Conservation (phyloP, 1,140 invertebrate species). For the Apis dorsata region DNA sequence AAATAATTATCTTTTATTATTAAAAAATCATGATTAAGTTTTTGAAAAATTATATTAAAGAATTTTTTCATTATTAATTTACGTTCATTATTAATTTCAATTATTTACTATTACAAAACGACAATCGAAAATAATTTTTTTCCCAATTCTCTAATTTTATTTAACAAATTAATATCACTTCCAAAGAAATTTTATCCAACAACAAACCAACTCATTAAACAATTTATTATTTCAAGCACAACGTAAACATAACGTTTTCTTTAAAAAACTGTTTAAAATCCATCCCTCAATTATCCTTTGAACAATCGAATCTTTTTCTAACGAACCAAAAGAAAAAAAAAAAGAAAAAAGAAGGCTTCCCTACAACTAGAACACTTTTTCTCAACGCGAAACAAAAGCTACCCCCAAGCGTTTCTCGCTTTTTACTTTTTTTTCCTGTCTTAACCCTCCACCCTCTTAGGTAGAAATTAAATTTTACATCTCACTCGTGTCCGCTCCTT, state of each 20-base stretch:
- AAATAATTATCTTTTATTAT: no score
- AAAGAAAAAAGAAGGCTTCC: not conserved
- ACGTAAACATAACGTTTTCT: not conserved
- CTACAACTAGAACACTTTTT: not conserved
- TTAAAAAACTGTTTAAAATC: not conserved
- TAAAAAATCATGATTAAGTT: no score
- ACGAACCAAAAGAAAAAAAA: not conserved
- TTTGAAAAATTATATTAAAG: no score
- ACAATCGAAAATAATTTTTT: no score
- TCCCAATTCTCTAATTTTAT: no score
- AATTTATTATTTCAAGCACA: not conserved
- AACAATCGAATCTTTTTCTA: constrained; percentile 6
- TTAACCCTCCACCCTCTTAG: constrained; percentile 16
- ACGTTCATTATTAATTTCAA: no score
- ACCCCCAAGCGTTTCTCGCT: not conserved
- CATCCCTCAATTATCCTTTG: not conserved
- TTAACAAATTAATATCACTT: not conserved
- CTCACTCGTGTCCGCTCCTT: constrained; percentile 7
- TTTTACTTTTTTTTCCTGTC: not conserved
- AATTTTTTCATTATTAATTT: no score
- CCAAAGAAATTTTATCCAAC: not conserved
- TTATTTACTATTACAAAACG: no score
- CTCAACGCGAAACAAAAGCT: constrained; percentile 20
- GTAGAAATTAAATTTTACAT: constrained; percentile 41
- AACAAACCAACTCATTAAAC: not conserved